Evolutionary conservation across 2,888 invertebrate species (phyloP).

Genomic region (Clusia tigrina): DNA sequence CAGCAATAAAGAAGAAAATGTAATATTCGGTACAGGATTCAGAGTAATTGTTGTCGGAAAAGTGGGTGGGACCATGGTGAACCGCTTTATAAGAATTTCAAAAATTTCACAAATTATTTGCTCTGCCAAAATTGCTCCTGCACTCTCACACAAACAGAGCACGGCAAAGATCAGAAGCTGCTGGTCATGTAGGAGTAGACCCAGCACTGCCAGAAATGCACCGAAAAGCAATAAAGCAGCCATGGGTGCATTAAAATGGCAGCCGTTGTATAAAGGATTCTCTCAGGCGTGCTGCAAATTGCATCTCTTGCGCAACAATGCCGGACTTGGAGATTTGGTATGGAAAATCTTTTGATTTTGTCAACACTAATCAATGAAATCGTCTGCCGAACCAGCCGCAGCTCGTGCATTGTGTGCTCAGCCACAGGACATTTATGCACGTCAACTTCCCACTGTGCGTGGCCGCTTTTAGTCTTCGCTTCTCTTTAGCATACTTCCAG

Average conservation of each 20-base stretch:
- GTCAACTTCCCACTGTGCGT: not conserved
- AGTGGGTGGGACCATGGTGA: constrained; percentile 48
- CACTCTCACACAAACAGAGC: not conserved
- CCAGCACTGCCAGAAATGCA: not conserved
- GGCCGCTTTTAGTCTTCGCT: not conserved
- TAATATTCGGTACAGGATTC: not conserved
- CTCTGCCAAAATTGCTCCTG: not conserved
- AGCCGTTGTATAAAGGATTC: constrained; percentile 1
- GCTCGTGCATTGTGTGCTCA: not conserved
- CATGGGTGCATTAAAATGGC: not conserved
- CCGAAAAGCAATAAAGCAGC: constrained; percentile 1
- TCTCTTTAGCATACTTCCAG: not conserved
- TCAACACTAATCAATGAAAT: constrained; percentile 35
- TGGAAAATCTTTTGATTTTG: constrained; percentile 44
- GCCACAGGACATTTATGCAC: constrained; percentile 22
- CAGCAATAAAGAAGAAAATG: not conserved
- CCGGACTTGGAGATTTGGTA: not conserved
- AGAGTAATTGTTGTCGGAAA: constrained; percentile 15
- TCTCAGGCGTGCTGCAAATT: not conserved
- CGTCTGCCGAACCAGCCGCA: not conserved
- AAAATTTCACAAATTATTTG: constrained; percentile 1
- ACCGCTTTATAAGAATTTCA: constrained; percentile 30
- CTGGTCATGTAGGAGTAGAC: not conserved
- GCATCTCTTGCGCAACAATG: constrained; percentile 12
- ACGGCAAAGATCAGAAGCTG: not conserved